Base-by-base conservation (phyloP, 2,113 vertebrate species). In the Garra rufa region DNA sequence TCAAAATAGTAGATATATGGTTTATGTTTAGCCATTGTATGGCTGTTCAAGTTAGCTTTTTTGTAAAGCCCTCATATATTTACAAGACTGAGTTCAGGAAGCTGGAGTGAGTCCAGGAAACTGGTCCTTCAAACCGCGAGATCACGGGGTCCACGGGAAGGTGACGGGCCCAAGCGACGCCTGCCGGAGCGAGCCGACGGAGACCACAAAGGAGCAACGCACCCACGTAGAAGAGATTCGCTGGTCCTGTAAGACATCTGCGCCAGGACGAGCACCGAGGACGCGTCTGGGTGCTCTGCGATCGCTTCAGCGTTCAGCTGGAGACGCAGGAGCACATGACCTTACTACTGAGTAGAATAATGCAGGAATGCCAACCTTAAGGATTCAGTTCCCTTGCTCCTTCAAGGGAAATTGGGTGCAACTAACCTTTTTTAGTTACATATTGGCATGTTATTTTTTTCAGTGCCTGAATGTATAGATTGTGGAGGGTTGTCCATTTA, bases 51-150 rank as follows among this genome's bases (percentile, higher is more conserved):
- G 93, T 95, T 95, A 95, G 94, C 93, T 95, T 95, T 96, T 91
- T 95, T 94, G 93, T 94, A 96, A 95, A 95, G 95, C 95, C 95
- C 94, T 94, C 95, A 92, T 95, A 95, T 92, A 95, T 91, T 92
- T 94, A 92, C 91, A 92, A 85, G 95, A 95, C 93, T 93, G 92
- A 92, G 93, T 94, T 92, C 92, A 93, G 93, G 92, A 94, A 94
- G 90, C 94, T 92, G 93, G 93, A 90, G 92, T 89, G 92, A 94
- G 93, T 93, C 91, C 92, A 82, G 92, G 92, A 88, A 90, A 67
- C 77, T 80, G 46, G 91, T 92, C 91, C 93, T 92, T 92, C 85
- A 46, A 46, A 88, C 83, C 85, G 83, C 84, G 73, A 85, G 76
- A 80, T 70, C 70, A 73, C 19, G 34, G 38, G 41, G 67, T 52